Percentiles rank a stretch among this genome's conserved stretches.
These are phyloP conservation scores for Trichonephila clavipes DNA, from an alignment of 1,140 invertebrate species.

Conservation along the genomic window DNA sequence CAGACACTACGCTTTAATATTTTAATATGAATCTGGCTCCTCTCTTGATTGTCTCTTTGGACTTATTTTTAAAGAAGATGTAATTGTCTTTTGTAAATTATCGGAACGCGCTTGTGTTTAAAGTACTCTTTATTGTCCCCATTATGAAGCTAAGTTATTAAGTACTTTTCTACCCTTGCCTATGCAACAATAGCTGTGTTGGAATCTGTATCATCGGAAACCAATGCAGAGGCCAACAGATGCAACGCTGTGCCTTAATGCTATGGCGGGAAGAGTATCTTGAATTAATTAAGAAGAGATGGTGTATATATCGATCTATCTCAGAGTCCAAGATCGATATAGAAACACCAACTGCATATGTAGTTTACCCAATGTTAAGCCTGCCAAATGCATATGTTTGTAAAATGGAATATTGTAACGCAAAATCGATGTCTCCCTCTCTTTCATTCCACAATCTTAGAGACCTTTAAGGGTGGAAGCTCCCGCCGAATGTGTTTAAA, in stretches of 20 bases:
- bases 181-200: neutral
- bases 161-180: neutral
- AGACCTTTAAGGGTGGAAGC: neutral
- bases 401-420: neutral
- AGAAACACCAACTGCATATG: conserved; percentile 26
- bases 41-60: neutral
- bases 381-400: conserved; percentile 40
- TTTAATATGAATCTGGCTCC: too few species aligned
- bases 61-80: neutral
- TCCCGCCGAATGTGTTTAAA: neutral
- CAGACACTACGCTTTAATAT: too few species aligned
- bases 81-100: conserved; percentile 17
- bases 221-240: conserved; percentile 38
- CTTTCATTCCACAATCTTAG: neutral
- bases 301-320: conserved; percentile 30
- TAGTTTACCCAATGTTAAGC: neutral
- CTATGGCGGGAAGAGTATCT: conserved; percentile 18
- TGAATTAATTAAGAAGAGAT: conserved; percentile 52
- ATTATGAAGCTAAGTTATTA: conserved; percentile 3
- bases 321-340: conserved; percentile 18
- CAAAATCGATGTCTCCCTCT: conserved; percentile 1
- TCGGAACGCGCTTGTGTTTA: neutral
- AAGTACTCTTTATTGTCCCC: neutral
- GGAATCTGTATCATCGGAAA: conserved; percentile 20
- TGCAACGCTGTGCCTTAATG: conserved; percentile 13